These are phyloP conservation scores for Orbicella faveolata DNA, from an alignment of 64 coral and sea anemone genomes.

Conservation along the genomic window DNA sequence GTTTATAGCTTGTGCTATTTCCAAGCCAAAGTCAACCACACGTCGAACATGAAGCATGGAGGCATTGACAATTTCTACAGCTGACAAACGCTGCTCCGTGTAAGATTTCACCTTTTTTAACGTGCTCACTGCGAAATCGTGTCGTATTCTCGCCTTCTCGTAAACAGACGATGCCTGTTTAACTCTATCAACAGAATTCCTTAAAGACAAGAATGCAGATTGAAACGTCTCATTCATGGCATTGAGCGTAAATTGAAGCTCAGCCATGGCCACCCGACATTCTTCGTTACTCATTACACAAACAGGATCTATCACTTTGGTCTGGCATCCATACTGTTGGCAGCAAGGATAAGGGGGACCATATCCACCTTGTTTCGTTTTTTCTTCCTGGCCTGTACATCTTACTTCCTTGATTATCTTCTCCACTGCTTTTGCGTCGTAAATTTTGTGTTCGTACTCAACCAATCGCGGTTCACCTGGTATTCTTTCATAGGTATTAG, in stretches of 20 bases:
- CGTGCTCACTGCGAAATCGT: neutral
- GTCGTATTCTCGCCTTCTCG: slow-evolving; percentile 16
- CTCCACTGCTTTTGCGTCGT: neutral
- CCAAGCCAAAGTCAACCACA: slow-evolving; percentile 6
- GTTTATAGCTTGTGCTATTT: slow-evolving; percentile 4
- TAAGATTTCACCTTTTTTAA: slow-evolving; percentile 10
- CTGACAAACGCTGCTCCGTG: slow-evolving; percentile 1
- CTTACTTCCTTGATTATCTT: neutral
- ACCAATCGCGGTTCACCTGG: neutral
- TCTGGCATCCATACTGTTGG: neutral
- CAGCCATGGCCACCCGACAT: neutral
- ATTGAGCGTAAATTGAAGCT: neutral
- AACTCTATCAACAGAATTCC: neutral
- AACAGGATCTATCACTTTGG: slow-evolving; percentile 1
- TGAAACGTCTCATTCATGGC: slow-evolving; percentile 4
- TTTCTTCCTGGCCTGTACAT: neutral
- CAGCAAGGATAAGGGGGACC: slow-evolving; percentile 2
- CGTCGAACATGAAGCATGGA: slow-evolving; percentile 14
- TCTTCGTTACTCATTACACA: slow-evolving; percentile 12
- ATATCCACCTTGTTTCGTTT: slow-evolving; percentile 6
- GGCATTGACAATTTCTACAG: slow-evolving; percentile 20
- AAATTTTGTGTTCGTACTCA: neutral
- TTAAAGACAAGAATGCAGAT: neutral
- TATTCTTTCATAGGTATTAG: neutral
- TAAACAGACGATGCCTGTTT: neutral